These are phyloP conservation scores for Mallateleia sp. DNA, from an alignment of 2,888 invertebrate species.

Conservation along the genomic window DNA sequence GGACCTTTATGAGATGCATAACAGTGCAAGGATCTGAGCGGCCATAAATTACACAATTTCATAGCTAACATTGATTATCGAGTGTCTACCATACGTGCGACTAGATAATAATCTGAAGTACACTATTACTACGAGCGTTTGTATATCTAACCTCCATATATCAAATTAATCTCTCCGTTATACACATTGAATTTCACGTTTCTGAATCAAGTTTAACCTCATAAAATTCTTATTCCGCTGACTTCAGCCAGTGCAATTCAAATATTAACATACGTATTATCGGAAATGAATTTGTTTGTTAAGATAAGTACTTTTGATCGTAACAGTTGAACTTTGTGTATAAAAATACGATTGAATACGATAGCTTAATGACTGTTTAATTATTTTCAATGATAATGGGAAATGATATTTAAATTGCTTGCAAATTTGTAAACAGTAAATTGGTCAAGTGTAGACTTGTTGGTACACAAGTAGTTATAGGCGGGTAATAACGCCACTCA, in stretches of 20 bases:
- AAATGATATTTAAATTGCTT: too few relatives aligned
- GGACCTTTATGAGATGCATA: conserved; percentile 55
- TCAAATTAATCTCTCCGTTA: conserved; percentile 51
- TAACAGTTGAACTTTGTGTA: too few relatives aligned
- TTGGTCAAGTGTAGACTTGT: too few relatives aligned
- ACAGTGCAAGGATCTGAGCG: conserved; percentile 46
- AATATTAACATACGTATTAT: background rate
- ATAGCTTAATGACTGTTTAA: too few relatives aligned
- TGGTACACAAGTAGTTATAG: too few relatives aligned
- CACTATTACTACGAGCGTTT: conserved; percentile 43
- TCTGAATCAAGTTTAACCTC: conserved; percentile 23
- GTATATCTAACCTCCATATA: conserved; percentile 46
- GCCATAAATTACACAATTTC: conserved; percentile 67
- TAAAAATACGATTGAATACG: too few relatives aligned
- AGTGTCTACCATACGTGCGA: conserved; percentile 65
- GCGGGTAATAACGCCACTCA: too few relatives aligned
- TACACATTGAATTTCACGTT: conserved; percentile 40
- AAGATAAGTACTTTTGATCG: background rate
- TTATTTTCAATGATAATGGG: too few relatives aligned
- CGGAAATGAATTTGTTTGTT: background rate
- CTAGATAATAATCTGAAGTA: conserved; percentile 67
- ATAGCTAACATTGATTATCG: conserved; percentile 71
- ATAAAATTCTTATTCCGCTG: conserved; percentile 16
- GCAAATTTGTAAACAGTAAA: too few relatives aligned
- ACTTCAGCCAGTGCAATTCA: background rate